Evolutionary conservation across 92 coral and sea anemone species (phyloP), one percentile per base, ranked within the genome.

Genomic region (Epizoanthus scotinus): DNA sequence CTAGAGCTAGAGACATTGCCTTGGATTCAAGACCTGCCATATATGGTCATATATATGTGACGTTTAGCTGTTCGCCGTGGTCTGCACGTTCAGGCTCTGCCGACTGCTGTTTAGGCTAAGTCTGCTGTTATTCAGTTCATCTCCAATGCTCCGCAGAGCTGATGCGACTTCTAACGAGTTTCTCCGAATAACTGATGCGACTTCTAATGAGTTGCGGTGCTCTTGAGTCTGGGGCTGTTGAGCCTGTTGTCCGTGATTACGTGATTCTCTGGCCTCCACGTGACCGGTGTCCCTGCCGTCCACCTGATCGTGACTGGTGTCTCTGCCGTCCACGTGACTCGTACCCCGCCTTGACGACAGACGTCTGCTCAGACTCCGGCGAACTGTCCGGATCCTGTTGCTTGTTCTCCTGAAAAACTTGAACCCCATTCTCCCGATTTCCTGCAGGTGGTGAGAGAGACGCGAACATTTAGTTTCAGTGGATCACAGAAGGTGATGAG

Each of bases 91-190:
- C 26, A 75, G 24, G 57, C 81, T 75, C 56, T 21, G 68, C 15
- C 81, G 81, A 59, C 81, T 75, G 81, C 79, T 57, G 22, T 75
- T 75, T 21, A 75, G 21, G 42, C 68, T 75, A 0, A 59, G 36
- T 75, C 81, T 59, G 47, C 81, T 75, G 36, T 75, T 75, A 49
- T 75, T 75, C 9, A 75, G 68, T 40, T 75, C 81, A 18, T 75
- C 81, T 59, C 81, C 81, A 15, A 75, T 75, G 49, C 40, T 67
- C 27, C 81, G 66, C 38, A 75, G 22, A 6, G 68, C 68, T 60
- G 81, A 22, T 15, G 67, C 81, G 18, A 75, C 49, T 24, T 75
- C 31, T 28, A 36, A 57, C 21, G 80, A 74, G 54, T 54, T 57
- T n/a, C 40, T 67, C 27, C 81, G 66, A 24, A 75, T 21, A 6